Base-by-base conservation (phyloP, 1,140 invertebrate genomes). In the Rhagoletis pomonella region DNA sequence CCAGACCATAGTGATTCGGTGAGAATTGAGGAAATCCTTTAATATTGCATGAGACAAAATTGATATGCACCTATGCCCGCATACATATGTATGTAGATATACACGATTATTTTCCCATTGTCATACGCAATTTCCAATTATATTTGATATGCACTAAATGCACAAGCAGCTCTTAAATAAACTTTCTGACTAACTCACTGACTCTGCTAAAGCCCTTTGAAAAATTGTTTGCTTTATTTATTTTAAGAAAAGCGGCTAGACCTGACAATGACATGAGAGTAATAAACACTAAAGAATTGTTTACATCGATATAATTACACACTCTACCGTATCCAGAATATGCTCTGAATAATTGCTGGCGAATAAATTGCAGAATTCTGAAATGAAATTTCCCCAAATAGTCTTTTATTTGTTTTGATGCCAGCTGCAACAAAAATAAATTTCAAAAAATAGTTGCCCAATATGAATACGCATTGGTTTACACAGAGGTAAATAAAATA, bases 341-440 rank as follows among this genome's bases (percentile, higher is more conserved):
- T 19, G 9, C 64, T 10, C 9, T 39, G 2, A n/a, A 39, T 14
- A 39, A 29, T 7, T 29, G n/a, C 64, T 5, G 17, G 4, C 6
- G 29, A 19, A 67, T 7, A 39, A 67, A 67, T 29, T 39, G 19
- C 17, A 67, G 39, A 67, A 29, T 67, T 39, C 29, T 4, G 5
- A 67, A 29, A 67, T 67, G 29, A 67, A 67, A 67, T 67, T 67
- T 67, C 39, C 17, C 64, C 39, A 67, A 67, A 67, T 4, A 29
- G 64, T 4, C 5, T 67, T 19, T 39, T 19, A 39, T 39, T 3
- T 67, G n/a, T 67, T 19, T 29, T 67, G 29, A 4, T 67, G n/a
- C 17, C 29, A 39, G 39, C n/a, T 67, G n/a, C 64, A 67, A 67
- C 29, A 29, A 4, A 67, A 4, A 39, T 67, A 67, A 67, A 67